A percentile compares a stretch with the other conserved stretches of the same genome.
These are phyloP conservation scores for Syrista parreyssii DNA, from an alignment of 2,888 invertebrate species.

Conservation along the genomic window DNA sequence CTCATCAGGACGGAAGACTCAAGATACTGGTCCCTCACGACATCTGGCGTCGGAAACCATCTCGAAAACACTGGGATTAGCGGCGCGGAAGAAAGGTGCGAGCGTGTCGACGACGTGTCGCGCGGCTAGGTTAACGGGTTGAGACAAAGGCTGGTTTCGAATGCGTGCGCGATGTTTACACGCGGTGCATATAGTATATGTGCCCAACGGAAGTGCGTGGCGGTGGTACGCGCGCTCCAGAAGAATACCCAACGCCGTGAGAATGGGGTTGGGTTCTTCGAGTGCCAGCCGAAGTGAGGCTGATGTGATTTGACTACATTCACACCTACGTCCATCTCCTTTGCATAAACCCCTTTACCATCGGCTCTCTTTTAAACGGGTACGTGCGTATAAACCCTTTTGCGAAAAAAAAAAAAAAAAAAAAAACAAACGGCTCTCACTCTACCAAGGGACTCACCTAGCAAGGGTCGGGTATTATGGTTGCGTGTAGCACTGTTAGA, in stretches of 20 bases:
- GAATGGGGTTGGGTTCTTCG: constrained; percentile 24
- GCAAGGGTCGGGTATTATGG: constrained; percentile 1
- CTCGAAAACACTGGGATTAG: neutral
- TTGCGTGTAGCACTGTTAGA: neutral
- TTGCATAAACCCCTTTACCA: neutral
- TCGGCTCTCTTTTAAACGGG: neutral
- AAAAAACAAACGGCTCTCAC: neutral
- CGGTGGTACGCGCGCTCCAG: constrained; percentile 36
- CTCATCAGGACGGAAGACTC: neutral
- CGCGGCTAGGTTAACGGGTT: neutral
- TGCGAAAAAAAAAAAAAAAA: neutral
- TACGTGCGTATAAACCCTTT: neutral
- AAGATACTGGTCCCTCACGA: neutral
- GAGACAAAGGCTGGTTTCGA: neutral
- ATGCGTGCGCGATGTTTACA: neutral
- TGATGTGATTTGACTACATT: constrained; percentile 62
- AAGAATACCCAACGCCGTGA: constrained; percentile 34
- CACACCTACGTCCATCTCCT: constrained; percentile 50
- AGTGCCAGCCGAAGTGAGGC: constrained; percentile 40
- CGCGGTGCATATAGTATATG: neutral
- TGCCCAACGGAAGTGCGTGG: constrained; percentile 48
- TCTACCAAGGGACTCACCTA: neutral
- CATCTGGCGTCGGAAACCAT: neutral
- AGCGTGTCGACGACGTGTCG: constrained; percentile 1
- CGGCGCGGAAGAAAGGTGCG: neutral